These are phyloP conservation scores for Eulemur coronatus DNA, from an alignment of 2,797 vertebrate species.

Conservation along the genomic window DNA sequence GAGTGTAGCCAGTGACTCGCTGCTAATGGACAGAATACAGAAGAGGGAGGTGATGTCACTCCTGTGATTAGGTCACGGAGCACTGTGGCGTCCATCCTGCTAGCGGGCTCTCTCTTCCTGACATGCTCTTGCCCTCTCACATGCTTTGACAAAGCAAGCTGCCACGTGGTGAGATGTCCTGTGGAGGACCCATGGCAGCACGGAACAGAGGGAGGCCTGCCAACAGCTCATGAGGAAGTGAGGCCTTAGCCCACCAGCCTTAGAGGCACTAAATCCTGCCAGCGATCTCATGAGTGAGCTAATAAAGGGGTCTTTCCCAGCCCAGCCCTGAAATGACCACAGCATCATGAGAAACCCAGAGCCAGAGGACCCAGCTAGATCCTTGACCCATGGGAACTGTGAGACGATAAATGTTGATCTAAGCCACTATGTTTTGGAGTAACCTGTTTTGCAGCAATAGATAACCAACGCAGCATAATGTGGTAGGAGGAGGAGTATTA, in stretches of 20 bases:
- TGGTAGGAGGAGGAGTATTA: background rate
- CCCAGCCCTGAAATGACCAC: background rate
- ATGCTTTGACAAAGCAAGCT: background rate
- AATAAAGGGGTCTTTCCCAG: background rate
- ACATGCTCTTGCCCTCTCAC: accelerated
- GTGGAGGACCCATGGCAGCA: no score
- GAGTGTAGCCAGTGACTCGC: background rate
- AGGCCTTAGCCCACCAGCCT: background rate
- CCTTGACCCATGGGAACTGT: background rate
- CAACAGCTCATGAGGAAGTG: no score
- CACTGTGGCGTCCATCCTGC: background rate
- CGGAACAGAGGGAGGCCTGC: background rate
- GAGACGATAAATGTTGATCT: background rate
- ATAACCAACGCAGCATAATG: no score
- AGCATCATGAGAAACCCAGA: background rate
- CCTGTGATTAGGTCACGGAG: background rate
- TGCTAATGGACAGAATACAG: background rate
- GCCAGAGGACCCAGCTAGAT: background rate
- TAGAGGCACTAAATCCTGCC: background rate
- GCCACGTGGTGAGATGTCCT: background rate
- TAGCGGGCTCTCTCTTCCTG: background rate
- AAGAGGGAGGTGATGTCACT: background rate
- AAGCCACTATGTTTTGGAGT: no score
- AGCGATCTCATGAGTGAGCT: background rate
- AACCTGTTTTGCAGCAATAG: background rate